A percentile compares a stretch with the other conserved stretches of the same genome.
phyloP scores from a whole-genome alignment of 1,140 invertebrate species.

The Drosophila baimaii region DNA sequence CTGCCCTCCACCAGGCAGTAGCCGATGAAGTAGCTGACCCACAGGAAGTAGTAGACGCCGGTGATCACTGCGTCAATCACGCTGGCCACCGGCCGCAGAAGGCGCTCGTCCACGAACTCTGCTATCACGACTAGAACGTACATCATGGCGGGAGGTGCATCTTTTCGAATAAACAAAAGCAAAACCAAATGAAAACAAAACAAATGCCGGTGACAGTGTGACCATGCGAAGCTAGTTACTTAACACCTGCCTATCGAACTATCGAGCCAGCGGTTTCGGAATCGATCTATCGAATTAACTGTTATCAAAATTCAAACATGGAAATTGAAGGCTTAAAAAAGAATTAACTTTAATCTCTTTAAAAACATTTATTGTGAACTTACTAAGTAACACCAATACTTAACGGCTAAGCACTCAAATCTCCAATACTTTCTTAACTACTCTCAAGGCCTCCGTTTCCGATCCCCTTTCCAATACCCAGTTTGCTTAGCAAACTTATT shows the following conservation, averaged over 20 bases:
- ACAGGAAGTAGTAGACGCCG: constrained; percentile 55
- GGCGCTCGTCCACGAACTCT: constrained; percentile 23
- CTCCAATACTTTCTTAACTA: constrained; percentile 19
- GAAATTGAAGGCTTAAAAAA: no score
- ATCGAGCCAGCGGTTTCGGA: neutral
- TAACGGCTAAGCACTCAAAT: neutral
- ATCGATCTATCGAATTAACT: neutral
- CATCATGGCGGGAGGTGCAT: constrained; percentile 37
- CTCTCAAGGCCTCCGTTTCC: constrained; percentile 37
- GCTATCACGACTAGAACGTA: constrained; percentile 17
- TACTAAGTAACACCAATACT: constrained; percentile 2
- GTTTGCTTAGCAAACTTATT: constrained; percentile 57
- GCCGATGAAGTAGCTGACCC: constrained; percentile 51
- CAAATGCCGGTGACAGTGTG: constrained; percentile 34
- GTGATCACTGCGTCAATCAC: constrained; percentile 31
- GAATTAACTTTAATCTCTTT: no score
- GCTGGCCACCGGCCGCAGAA: constrained; percentile 40
- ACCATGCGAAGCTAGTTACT: neutral
- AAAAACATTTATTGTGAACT: constrained; percentile 16
- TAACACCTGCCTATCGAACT: neutral
- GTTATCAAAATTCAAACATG: neutral
- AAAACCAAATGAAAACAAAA: constrained; percentile 41
- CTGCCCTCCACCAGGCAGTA: constrained; percentile 50
- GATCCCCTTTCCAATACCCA: constrained; percentile 53
- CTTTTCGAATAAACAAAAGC: constrained; percentile 3